Conservation (phyloP, 2,797 vertebrate species). For the Myiotriccus ornatus region DNA sequence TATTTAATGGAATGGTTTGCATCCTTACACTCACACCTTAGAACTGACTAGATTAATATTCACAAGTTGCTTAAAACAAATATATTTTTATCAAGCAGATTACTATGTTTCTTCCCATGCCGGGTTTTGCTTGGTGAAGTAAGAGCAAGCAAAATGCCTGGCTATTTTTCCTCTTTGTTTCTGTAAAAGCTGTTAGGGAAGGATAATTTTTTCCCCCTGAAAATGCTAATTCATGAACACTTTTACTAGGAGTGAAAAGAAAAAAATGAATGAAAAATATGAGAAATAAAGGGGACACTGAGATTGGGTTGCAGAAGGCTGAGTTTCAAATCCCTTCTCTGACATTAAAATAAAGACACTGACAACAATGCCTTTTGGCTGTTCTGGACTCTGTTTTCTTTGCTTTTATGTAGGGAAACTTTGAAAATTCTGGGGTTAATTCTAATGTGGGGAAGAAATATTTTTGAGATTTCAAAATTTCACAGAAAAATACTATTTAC, state of each 20-base stretch:
- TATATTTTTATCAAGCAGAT: background rate
- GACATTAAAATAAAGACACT: background rate
- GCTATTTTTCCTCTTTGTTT: background rate
- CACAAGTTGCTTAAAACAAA: background rate
- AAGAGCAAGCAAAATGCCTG: background rate
- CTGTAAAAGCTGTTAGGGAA: background rate
- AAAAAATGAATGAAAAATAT: background rate
- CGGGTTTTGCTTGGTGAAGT: background rate
- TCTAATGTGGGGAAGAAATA: background rate
- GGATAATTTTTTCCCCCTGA: background rate
- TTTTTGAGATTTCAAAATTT: constrained; percentile 3
- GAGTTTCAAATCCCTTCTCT: background rate
- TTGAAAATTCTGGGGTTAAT: constrained; percentile 37
- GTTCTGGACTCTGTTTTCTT: background rate
- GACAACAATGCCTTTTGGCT: background rate
- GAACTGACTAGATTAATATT: background rate
- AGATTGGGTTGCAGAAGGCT: background rate
- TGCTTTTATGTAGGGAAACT: constrained; percentile 21
- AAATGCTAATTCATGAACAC: background rate
- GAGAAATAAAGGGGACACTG: background rate
- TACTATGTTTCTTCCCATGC: background rate
- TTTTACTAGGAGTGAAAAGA: background rate
- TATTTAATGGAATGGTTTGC: background rate
- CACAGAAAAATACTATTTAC: background rate
- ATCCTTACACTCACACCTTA: background rate